These are phyloP conservation scores for Gadopsis marmoratus DNA, from an alignment of 2,797 vertebrate genomes.

Conservation along the genomic window DNA sequence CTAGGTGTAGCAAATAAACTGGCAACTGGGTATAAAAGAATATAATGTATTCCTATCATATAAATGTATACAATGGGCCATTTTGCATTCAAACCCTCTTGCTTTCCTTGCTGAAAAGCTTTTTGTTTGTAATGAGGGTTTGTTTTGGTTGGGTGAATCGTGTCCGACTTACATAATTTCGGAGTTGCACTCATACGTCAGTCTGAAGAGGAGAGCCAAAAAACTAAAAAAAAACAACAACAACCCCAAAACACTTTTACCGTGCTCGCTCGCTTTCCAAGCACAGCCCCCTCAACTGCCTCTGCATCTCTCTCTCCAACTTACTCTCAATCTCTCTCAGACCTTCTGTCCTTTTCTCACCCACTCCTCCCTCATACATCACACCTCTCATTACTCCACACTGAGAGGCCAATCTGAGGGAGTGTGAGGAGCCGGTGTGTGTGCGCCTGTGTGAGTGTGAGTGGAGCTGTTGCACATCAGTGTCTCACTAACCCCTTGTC, in stretches of 20 bases:
- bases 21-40: background rate
- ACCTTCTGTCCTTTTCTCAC: conserved; percentile 75
- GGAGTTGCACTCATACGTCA: conserved; percentile 55
- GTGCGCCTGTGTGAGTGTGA: conserved; percentile 35
- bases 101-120: conserved; percentile 48
- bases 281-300: conserved; percentile 74
- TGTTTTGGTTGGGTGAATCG: conserved; percentile 68
- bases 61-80: conserved; percentile 1
- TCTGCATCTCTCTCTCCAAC: conserved; percentile 62
- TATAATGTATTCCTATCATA: background rate
- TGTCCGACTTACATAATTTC: conserved; percentile 70
- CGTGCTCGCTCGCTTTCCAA: conserved; percentile 54
- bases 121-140: conserved; percentile 56
- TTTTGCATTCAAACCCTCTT: conserved; percentile 42
- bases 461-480: conserved; percentile 57
- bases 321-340: conserved; percentile 62
- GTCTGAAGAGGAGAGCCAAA: conserved; percentile 49
- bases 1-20: background rate
- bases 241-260: conserved; percentile 24
- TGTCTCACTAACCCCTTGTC: conserved; percentile 54
- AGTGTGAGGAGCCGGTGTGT: conserved; percentile 32
- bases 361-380: conserved; percentile 78
- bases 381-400: conserved; percentile 70
- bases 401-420: conserved; percentile 71
- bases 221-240: conserved; percentile 21